phyloP scores from a whole-genome alignment of 2,888 invertebrate species.

The Trissolcus japonicus region DNA sequence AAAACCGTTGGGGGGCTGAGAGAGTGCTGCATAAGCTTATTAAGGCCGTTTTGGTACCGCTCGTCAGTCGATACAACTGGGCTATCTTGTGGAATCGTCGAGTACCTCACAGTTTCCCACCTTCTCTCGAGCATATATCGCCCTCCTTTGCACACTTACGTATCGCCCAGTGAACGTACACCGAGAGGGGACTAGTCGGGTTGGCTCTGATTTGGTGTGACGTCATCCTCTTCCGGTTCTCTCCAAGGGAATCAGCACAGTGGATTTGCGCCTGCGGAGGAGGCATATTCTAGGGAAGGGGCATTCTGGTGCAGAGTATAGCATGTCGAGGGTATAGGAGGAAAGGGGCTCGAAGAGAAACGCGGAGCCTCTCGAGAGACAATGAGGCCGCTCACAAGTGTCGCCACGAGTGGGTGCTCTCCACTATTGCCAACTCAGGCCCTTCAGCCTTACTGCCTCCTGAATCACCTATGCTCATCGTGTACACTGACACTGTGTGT shows the following conservation, averaged over 20 bases:
- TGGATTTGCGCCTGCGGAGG: slow-evolving; percentile 46
- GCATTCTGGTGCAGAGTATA: slow-evolving; percentile 51
- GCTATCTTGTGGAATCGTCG: slow-evolving; percentile 56
- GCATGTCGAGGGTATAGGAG: slow-evolving; percentile 34
- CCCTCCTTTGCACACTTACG: slow-evolving; percentile 32
- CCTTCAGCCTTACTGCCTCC: slow-evolving; percentile 70
- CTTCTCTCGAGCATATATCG: slow-evolving; percentile 31
- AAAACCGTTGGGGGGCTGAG: slow-evolving; percentile 16
- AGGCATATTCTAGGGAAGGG: slow-evolving; percentile 25
- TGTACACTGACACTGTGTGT: slow-evolving; percentile 54
- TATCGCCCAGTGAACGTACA: slow-evolving; percentile 7
- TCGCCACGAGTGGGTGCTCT: slow-evolving; percentile 75
- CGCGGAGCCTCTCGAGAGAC: slow-evolving; percentile 73
- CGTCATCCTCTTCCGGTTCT: slow-evolving; percentile 52
- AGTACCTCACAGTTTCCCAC: slow-evolving; percentile 52
- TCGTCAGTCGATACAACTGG: slow-evolving; percentile 42
- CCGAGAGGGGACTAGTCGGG: slow-evolving; percentile 36
- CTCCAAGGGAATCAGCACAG: slow-evolving; percentile 49
- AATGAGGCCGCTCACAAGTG: slow-evolving; percentile 76
- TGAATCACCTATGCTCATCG: slow-evolving; percentile 59
- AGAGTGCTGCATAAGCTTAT: slow-evolving; percentile 73
- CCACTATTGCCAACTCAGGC: slow-evolving; percentile 76
- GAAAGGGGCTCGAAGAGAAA: slow-evolving; percentile 61
- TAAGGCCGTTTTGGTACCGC: slow-evolving; percentile 63
- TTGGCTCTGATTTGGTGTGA: slow-evolving; percentile 56